Evolutionary conservation across 2,888 invertebrate genomes (phyloP), one percentile per base, ranked within the genome.

Genomic region (Thera obeliscata): DNA sequence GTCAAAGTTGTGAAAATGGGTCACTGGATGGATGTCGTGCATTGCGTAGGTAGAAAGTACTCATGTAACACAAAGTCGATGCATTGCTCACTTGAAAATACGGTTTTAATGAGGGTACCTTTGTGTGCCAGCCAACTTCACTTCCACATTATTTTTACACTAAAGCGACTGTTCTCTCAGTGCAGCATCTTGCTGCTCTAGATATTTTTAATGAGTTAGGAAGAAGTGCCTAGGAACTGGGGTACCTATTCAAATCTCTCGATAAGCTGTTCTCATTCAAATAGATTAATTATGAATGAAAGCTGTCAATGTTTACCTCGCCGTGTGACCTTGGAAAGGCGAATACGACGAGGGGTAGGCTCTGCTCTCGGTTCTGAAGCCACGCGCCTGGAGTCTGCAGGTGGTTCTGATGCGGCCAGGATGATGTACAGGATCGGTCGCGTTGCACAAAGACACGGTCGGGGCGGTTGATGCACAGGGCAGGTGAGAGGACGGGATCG

Each of bases 1-100:
- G 84, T 84, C 81, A 85, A 87, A 83, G 82, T 87, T 87, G 84
- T 81, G 85, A 88, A 92, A 91, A 90, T 91, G 86, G 91, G 92
- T 91, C 92, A 91, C 86, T 71, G 75, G 74, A 74, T 76, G 80
- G 79, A 80, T 87, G 86, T 83, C 84, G 84, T 88, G 85, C 87
- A 89, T 83, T 83, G 81, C 11, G 56, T 52, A 52, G 52, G 52
- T 33, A 52, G 33, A n/a, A 12, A 52, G 9, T 33, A 87, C 83
- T 46, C 82, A 81, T 71, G 68, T 70, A 71, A 82, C 83, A 85
- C 69, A 77, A 54, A 87, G 86, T 87, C 86, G 83, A 87, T 87
- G 86, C 83, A 87, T 86, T 86, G 86, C 82, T 80, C 79, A 81
- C 75, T 73, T 77, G 69, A 69, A 56, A 12, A 12, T 60, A 35